Base-by-base conservation (phyloP, 2,888 invertebrate species). In the Chironomus riparius region DNA sequence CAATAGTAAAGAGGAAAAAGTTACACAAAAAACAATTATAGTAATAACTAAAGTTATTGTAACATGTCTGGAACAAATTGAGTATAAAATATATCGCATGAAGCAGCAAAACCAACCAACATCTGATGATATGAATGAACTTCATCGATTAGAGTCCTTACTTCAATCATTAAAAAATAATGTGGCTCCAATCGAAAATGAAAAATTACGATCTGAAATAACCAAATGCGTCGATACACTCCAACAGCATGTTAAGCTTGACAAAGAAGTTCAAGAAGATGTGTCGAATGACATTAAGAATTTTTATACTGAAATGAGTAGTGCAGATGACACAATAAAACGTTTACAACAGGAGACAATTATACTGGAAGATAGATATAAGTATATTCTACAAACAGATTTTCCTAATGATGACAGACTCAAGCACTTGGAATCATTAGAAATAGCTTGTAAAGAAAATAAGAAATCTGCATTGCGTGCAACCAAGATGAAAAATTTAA, bases 351-450 rank as follows among this genome's bases (percentile, higher is more conserved):
- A 76, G 22, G 76, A 76, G 6, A 76, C 50, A 10, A 68, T 56
- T 3, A 69, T 56, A 18, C 28, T 76, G 0, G 87, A 86, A 80
- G 81, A 83, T 48, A 85, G 86, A 78, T 81, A 91, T 24, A 87
- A 89, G 78, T 82, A 85, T 50, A 80, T 90, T 13, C 84, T 88
- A 68, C 83, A 88, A 70, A 87, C 89, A 28, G 92, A 93, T 78
- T 85, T 86, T 71, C 87, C 91, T 15, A 88, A 90, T 0, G 87
- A 89, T 80, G 86, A 87, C 61, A 92, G 92, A 82, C 83, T 94
- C 38, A 86, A 88, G 28, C 86, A 88, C 78, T 83, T 94, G 0
- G 93, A 94, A 77, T 87, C 88, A 79, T 83, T 93, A 18, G 93
- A 94, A 80, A 85, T 83, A 10, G 85, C 84, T 65, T 93, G 92